Evolutionary conservation across 2,888 invertebrate species (phyloP), one percentile per base, ranked within the genome.

Genomic region (Agrilus biguttatus): DNA sequence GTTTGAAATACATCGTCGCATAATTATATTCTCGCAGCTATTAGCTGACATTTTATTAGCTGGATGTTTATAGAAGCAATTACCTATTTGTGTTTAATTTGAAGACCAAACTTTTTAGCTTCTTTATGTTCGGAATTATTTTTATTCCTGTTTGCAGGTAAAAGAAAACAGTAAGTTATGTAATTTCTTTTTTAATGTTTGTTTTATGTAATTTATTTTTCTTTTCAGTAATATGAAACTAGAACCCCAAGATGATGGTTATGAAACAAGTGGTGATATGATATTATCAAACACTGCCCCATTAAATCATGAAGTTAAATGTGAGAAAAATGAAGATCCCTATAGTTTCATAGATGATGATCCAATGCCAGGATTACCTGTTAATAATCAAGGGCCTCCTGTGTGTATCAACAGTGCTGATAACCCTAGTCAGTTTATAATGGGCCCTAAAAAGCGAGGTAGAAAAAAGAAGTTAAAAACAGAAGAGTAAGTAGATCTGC

Each of bases 281-380:
- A 66, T 72, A 61, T 65, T 72, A 50, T 55, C 59, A 37, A 63
- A 62, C 57, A 60, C 57, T 57, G 59, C 61, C 57, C 60, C 56
- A 51, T 56, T 59, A 51, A 63, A 61, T 55, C 63, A 62, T 51
- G 61, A 63, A 45, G 61, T 66, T 39, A 67, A 67, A 53, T 63
- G 66, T 51, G 66, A 67, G 55, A 66, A 66, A 53, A 59, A 60
- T 60, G 80, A 82, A 54, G 87, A 87, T 64, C 85, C 87, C 3
- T 89, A 88, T 65, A 84, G 83, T 58, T 89, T 88, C 67, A 86
- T 88, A 49, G 84, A 85, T 62, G 87, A 87, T 59, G 84, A 85
- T 52, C 72, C 73, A 53, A 65, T 68, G 55, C 65, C 65, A 32
- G 65, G 67, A 64, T 55, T 66, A 52, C 60, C 66, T 44, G 56